A percentile compares a stretch with the other conserved stretches of the same genome.
These are phyloP conservation scores for Steinernema khuongi DNA, from an alignment of 1,140 invertebrate genomes.

Conservation along the genomic window DNA sequence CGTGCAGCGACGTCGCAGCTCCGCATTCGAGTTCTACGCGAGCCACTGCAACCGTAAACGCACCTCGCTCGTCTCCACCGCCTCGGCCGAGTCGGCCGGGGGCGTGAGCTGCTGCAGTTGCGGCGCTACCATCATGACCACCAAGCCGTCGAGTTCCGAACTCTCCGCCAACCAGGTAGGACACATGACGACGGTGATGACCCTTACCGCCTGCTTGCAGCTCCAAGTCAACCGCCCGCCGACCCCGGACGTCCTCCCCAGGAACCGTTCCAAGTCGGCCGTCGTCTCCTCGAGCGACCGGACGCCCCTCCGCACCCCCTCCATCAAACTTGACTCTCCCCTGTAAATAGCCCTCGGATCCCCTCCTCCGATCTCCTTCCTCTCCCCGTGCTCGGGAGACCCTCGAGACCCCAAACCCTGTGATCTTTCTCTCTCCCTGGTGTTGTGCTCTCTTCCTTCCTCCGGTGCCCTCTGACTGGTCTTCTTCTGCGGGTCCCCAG, in stretches of 20 bases:
- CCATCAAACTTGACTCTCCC: background rate
- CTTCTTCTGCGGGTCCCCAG: slow-evolving; percentile 5
- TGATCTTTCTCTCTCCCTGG: background rate
- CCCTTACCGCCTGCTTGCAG: background rate
- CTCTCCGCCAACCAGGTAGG: background rate
- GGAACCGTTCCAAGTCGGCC: background rate
- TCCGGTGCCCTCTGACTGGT: slow-evolving; percentile 2
- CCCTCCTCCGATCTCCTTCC: background rate
- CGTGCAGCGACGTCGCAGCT: background rate
- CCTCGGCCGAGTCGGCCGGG: background rate
- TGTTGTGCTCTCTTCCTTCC: background rate
- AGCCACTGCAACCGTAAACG: background rate
- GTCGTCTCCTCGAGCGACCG: background rate
- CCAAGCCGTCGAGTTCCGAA: background rate
- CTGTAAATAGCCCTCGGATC: slow-evolving; percentile 14
- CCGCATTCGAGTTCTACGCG: background rate
- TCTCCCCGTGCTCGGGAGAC: background rate
- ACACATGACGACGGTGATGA: background rate
- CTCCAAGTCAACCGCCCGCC: background rate
- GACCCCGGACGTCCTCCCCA: background rate
- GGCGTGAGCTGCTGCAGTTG: slow-evolving; percentile 6
- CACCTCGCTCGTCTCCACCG: background rate
- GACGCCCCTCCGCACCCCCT: background rate
- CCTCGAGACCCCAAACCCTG: background rate
- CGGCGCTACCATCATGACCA: background rate